A percentile compares a stretch with the other conserved stretches of the same genome.
phyloP scores from a whole-genome alignment of 1,140 invertebrate species.

The Drusus annulatus region DNA sequence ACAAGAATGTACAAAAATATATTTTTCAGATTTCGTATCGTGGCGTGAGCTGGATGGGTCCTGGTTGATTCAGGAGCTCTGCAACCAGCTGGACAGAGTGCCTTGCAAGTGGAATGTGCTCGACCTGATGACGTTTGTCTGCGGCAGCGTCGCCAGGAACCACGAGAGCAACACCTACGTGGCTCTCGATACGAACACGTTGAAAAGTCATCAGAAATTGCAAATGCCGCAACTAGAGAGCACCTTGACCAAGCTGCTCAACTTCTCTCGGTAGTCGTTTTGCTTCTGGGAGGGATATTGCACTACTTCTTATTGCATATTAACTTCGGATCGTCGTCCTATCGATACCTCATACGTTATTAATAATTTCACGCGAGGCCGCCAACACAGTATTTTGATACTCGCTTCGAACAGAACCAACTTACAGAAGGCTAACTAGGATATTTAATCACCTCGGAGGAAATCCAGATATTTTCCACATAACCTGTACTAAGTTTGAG shows the following conservation, averaged over 20 bases:
- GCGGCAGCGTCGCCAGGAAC: background rate
- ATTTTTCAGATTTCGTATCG: slow-evolving; percentile 23
- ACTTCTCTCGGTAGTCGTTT: background rate
- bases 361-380: too few species aligned
- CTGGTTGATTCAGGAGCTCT: slow-evolving; percentile 32
- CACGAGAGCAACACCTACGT: background rate
- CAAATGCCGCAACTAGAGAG: slow-evolving; percentile 26
- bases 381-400: too few species aligned
- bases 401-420: too few species aligned
- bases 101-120: background rate
- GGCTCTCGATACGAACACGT: background rate
- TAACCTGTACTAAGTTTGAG: too few species aligned
- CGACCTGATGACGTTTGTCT: slow-evolving; percentile 15
- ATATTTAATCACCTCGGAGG: too few species aligned
- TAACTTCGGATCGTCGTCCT: too few species aligned
- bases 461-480: too few species aligned
- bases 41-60: slow-evolving; percentile 8
- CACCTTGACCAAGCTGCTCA: slow-evolving; percentile 34
- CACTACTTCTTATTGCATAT: too few species aligned
- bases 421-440: too few species aligned
- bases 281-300: too few species aligned
- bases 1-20: too few species aligned
- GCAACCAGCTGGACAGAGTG: background rate
- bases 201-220: background rate
- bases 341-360: too few species aligned